Conservation (phyloP, 2,797 vertebrate genomes). For the Mastacembelus armatus region DNA sequence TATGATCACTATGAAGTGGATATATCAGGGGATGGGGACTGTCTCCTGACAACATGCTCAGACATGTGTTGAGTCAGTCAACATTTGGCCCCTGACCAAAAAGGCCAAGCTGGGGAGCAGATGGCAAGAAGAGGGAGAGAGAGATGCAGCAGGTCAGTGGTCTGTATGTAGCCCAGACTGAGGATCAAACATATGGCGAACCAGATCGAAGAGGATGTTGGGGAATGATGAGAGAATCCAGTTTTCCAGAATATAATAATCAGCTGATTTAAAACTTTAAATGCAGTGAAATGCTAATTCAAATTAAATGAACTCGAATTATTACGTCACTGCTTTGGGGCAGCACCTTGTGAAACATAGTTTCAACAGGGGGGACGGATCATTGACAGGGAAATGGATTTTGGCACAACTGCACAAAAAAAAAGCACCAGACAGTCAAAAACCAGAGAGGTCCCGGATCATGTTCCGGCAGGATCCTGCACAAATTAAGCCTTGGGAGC, state of each 20-base stretch:
- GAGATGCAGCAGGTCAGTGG: conserved; percentile 62
- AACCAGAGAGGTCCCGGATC: no score
- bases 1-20: conserved; percentile 6
- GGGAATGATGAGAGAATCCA: conserved; percentile 12
- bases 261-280: conserved; percentile 8
- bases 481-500: no score
- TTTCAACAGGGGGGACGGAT: no score
- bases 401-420: no score
- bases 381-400: no score
- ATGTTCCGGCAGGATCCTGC: no score
- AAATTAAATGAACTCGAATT: conserved; percentile 23
- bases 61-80: conserved; percentile 67
- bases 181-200: conserved; percentile 74
- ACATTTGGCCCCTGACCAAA: conserved; percentile 60
- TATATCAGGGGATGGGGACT: conserved; percentile 15
- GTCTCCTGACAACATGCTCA: conserved; percentile 43
- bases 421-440: no score
- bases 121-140: conserved; percentile 68
- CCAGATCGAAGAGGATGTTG: conserved; percentile 25
- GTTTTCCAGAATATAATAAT: not conserved
- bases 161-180: conserved; percentile 55
- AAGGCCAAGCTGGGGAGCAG: conserved; percentile 64
- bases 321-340: no score
- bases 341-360: no score
- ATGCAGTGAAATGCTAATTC: conserved; percentile 8